These are phyloP conservation scores for Strongylocentrotus purpuratus DNA, from an alignment of 35 echinoderm and acorn worm species.

Conservation along the genomic window DNA sequence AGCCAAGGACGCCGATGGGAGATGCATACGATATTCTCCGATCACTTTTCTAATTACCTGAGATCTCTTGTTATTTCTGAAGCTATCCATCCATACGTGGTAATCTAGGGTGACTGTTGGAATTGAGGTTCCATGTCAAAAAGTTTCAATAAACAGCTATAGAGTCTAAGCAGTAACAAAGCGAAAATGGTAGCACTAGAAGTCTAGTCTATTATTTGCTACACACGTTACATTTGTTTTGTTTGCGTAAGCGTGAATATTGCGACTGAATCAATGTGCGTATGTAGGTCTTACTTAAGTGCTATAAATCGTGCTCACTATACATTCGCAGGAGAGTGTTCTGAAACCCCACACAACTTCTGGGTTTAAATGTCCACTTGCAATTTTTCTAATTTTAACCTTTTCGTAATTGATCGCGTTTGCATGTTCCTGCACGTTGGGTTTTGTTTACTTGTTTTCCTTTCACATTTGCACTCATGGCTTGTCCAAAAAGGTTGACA, in stretches of 20 bases:
- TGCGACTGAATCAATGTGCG: not conserved
- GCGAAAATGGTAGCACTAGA: not conserved
- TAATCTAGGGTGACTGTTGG: not conserved
- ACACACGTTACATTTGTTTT: not conserved
- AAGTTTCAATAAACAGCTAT: not conserved
- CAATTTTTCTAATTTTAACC: not conserved
- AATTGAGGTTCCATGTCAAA: not conserved
- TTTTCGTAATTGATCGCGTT: not conserved
- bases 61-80: conserved; percentile 24
- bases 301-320: not conserved
- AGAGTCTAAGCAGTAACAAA: not conserved
- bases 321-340: not conserved
- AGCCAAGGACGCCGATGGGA: not conserved
- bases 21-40: not conserved
- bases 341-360: not conserved
- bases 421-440: not conserved
- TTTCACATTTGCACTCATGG: too few relatives aligned
- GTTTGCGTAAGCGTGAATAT: not conserved
- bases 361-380: not conserved
- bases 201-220: not conserved
- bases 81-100: not conserved
- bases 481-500: too few relatives aligned
- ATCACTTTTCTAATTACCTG: not conserved
- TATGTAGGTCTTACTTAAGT: not conserved
- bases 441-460: not conserved